Evolutionary conservation across 1,140 invertebrate species (phyloP), one percentile per base, ranked within the genome.

Genomic region (Caligus rogercresseyi): DNA sequence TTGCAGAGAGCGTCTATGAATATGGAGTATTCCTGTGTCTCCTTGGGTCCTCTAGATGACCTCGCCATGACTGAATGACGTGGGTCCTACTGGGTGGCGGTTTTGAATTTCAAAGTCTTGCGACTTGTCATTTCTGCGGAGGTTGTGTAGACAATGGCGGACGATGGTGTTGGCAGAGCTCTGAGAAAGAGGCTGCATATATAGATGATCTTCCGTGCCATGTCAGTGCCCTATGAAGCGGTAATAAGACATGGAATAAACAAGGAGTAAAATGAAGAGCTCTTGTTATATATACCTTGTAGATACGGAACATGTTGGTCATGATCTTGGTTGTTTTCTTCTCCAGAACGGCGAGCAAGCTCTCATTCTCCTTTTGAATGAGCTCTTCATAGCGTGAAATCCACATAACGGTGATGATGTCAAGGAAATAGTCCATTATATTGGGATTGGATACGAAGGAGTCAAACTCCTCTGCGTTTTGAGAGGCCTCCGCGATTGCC

Each of bases 301-400:
- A 54, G 11, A 54, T 20, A 7, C 21, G 13, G 53, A 54, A 54
- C 53, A 54, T 16, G 21, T 19, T 16, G 4, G 53, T 54, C 21
- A 54, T 16, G 53, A 54, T 54, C 16, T 54, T 54, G 4, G n/a
- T 54, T 4, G 53, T 19, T 54, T 54, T 54, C 53, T 54, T 54
- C 16, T 54, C 53, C 11, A 54, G 16, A 16, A 54, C n/a, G 4
- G 53, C 53, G 13, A 13, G 53, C 13, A 15, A 54, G 7, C 21
- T 20, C n/a, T 13, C 16, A 54, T 54, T 54, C 11, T 54, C 53
- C 16, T 54, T 16, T 23, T 16, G 4, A 7, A 23, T 14, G 13
- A 54, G 16, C 4, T 54, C 53, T 20, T 54, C 21, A 23, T 23
- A 54, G 13, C 53, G 13, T 54, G 53, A 16, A 11, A 54, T 54